Conservation (phyloP, 2,797 vertebrate species). For the Artibeus lituratus region DNA sequence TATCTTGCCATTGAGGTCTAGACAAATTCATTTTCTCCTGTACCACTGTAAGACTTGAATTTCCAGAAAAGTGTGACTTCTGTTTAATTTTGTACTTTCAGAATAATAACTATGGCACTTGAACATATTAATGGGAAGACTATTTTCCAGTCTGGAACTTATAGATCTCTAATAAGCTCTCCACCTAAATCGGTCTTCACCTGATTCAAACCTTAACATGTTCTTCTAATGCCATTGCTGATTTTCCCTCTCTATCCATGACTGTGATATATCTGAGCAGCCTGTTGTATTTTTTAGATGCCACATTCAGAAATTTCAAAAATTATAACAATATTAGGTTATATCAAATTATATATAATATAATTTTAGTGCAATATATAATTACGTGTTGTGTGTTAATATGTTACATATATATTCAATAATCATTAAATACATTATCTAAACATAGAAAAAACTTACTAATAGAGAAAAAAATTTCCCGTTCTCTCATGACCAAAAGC, state of each 20-base stretch:
- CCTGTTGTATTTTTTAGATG: background rate
- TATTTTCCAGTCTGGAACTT: background rate
- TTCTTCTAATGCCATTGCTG: background rate
- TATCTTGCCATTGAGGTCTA: background rate
- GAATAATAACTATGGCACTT: background rate
- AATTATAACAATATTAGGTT: background rate
- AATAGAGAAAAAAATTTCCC: background rate
- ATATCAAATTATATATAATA: background rate
- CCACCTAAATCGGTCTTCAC: background rate
- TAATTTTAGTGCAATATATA: background rate
- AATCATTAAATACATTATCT: background rate
- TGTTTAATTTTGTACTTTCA: background rate
- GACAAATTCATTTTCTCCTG: too few species aligned
- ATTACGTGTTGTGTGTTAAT: background rate
- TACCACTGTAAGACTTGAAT: background rate
- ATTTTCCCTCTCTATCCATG: background rate
- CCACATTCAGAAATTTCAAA: background rate
- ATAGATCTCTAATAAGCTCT: background rate
- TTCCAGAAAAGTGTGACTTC: background rate
- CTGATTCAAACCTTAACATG: background rate
- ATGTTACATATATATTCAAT: background rate
- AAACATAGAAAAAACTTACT: background rate
- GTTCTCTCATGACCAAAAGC: background rate
- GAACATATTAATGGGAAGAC: background rate
- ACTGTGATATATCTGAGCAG: background rate